Base-by-base conservation (phyloP, 2,113 vertebrate genomes). In the Ochotona princeps region DNA sequence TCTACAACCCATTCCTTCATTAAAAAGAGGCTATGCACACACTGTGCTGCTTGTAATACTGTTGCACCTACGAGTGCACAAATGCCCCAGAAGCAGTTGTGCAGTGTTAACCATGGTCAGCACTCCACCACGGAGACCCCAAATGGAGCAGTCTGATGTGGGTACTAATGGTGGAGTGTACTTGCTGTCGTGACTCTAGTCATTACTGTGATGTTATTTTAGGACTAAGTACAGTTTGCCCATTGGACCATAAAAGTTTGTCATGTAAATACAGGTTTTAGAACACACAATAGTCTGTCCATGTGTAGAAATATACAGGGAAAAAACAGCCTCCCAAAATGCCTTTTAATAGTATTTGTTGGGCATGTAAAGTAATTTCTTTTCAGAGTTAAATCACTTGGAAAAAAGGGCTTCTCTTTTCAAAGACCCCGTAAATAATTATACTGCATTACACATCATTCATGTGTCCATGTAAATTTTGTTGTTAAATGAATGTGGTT, bases 221-320 rank as follows among this genome's bases (percentile, higher is more conserved):
- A 95, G 92, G 94, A 94, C 96, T 96, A 96, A 97, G 96, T 93
- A 95, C 94, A 96, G 97, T 97, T 97, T 97, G 95, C 75, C 96
- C 79, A 86, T 92, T 96, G 96, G 96, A 97, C 96, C 97, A 97
- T 96, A 96, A 96, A 97, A 96, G 92, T 95, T 93, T 97, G 96
- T 96, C 97, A 95, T 96, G 96, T 97, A 97, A 97, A 97, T 97
- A 97, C 85, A 97, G 96, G 97, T 96, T 97, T 97, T 97, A 96
- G 97, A 96, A 93, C 96, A 96, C 94, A 97, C 95, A 96, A 92
- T 86, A 95, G 90, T 95, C 96, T 94, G 92, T 94, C 92, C 96
- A 35, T 94, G 95, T 94, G 67, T 94, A 93, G 94, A 93, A 96
- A 96, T 95, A 96, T 94, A 75, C 89, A 93, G 82, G 1, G 38